Percentiles rank a stretch among this genome's conserved stretches.
Conservation (phyloP, 2,888 invertebrate species). For the Osedax frankpressi region DNA sequence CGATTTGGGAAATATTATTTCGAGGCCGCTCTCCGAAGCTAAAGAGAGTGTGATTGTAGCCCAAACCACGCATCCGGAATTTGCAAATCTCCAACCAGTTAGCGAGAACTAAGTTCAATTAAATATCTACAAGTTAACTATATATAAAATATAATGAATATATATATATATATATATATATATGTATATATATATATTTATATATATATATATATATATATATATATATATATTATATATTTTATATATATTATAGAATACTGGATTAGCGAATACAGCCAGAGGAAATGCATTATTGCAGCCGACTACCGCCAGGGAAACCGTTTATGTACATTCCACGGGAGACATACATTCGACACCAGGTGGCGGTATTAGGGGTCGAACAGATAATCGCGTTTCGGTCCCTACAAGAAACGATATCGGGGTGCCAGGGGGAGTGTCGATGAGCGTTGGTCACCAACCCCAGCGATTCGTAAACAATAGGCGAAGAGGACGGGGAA, state of each 20-base stretch:
- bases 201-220: not conserved
- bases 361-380: not conserved
- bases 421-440: not conserved
- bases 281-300: not conserved
- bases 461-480: not conserved
- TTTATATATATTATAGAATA: too few species aligned
- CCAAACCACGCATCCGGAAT: not conserved
- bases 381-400: too few species aligned
- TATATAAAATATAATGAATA: not conserved
- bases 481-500: not conserved
- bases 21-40: not conserved
- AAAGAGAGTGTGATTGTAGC: not conserved
- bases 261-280: too few species aligned
- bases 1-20: not conserved
- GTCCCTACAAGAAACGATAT: not conserved
- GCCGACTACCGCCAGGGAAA: not conserved
- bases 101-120: too few species aligned
- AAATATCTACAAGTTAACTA: not conserved
- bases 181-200: not conserved
- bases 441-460: not conserved
- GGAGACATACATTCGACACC: not conserved
- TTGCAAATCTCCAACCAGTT: not conserved
- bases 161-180: not conserved
- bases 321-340: not conserved
- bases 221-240: not conserved